A percentile compares a stretch with the other conserved stretches of the same genome.
Evolutionary conservation across 2,888 invertebrate species (phyloP).

Genomic region (Aporophyla nigra): DNA sequence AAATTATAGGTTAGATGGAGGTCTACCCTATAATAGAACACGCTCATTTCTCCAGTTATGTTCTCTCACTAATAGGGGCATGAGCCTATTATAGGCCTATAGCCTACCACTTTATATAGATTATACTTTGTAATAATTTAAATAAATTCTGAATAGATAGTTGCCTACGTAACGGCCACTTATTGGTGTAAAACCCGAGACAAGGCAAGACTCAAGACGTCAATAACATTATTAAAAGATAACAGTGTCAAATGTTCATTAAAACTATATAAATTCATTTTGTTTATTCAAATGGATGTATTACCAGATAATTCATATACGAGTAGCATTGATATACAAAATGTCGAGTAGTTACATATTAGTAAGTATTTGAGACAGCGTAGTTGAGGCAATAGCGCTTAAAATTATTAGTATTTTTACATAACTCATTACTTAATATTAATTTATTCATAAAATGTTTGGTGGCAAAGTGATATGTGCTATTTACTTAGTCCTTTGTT

Average conservation of each 20-base stretch:
- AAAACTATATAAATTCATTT: slow-evolving; percentile 65
- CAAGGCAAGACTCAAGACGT: slow-evolving; percentile 68
- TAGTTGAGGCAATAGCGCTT: slow-evolving; percentile 51
- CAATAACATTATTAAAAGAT: slow-evolving; percentile 82
- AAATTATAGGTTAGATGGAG: no score
- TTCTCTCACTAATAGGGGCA: no score
- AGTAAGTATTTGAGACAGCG: slow-evolving; percentile 51
- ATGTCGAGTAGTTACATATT: slow-evolving; percentile 41
- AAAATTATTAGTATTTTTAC: slow-evolving; percentile 15
- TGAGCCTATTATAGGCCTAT: no score
- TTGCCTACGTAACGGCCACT: slow-evolving; percentile 35
- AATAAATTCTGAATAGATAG: not conserved
- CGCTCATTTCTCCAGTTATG: no score
- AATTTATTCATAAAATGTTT: slow-evolving; percentile 52
- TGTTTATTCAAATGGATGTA: slow-evolving; percentile 61
- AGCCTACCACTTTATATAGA: no score
- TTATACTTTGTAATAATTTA: not conserved
- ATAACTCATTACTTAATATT: not conserved
- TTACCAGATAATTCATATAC: slow-evolving; percentile 54
- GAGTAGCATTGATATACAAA: slow-evolving; percentile 1
- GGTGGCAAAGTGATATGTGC: slow-evolving; percentile 55
- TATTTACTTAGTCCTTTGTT: slow-evolving; percentile 58
- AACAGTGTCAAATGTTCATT: slow-evolving; percentile 82
- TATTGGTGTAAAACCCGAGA: slow-evolving; percentile 62
- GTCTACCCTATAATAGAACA: no score